Evolutionary conservation across 2,888 invertebrate species (phyloP).

Genomic region (Ichneumoninae sp.): DNA sequence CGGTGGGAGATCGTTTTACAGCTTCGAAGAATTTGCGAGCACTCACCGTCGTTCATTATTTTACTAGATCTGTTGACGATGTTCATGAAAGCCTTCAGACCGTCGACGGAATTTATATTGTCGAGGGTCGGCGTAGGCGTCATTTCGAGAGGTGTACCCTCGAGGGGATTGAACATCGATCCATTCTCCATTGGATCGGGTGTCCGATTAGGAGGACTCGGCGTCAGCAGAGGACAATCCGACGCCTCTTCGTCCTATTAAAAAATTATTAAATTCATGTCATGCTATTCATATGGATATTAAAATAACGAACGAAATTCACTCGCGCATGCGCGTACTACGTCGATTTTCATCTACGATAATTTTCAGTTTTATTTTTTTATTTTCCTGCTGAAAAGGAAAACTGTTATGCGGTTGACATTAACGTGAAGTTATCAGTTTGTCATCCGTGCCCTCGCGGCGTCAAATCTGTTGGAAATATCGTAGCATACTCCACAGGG

Average conservation of each 20-base stretch:
- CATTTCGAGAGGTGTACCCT: conserved; percentile 76
- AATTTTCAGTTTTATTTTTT: background rate
- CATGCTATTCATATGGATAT: background rate
- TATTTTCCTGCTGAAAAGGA: no score
- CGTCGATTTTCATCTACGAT: no score
- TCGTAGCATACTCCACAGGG: no score
- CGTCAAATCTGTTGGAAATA: no score
- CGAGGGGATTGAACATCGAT: conserved; percentile 76
- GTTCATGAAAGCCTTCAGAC: conserved; percentile 80
- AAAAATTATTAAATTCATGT: conserved; percentile 1
- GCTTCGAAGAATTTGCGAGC: no score
- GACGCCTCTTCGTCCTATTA: conserved; percentile 87
- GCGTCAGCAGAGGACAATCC: conserved; percentile 88
- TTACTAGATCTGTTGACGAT: conserved; percentile 82
- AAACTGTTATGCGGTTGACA: no score
- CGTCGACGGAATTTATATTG: conserved; percentile 80
- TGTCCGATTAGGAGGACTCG: conserved; percentile 86
- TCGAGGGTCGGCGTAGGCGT: conserved; percentile 75
- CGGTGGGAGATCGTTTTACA: no score
- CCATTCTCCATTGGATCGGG: conserved; percentile 73
- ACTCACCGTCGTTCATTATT: conserved; percentile 79
- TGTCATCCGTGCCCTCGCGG: no score
- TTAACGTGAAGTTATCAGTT: no score
- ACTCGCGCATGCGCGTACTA: background rate
- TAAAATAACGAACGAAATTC: background rate